Base-by-base conservation (phyloP, 2,888 invertebrate species). In the Linhomoeus sp. region DNA sequence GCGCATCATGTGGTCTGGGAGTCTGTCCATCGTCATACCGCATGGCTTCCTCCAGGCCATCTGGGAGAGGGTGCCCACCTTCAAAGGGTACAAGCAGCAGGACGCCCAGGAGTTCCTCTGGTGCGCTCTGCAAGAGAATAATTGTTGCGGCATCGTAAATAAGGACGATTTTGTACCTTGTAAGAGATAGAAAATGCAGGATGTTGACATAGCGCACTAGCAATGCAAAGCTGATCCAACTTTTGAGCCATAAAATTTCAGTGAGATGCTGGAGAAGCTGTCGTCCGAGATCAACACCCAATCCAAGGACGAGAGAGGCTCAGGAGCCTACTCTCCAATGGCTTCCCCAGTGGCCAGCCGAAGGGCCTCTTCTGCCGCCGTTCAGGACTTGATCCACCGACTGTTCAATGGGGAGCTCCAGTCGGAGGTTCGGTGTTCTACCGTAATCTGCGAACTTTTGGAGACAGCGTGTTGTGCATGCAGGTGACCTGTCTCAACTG, bases 21-120 rank as follows among this genome's bases (percentile, higher is more conserved):
- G 62, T 50, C 61, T 63, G 61, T 61, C 63, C 1, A 58, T 66
- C 50, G 65, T 66, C 47, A 65, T 64, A 49, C 66, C 66, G 2
- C 63, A 66, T 52, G 62, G 63, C 41, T 61, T 66, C 47, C 56
- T 66, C 14, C 53, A 60, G 24, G 60, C 65, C 5, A 60, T 65
- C 1, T 66, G 66, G 66, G 55, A 58, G 45, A 51, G 56, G 20
- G 64, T 66, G 26, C 66, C 66, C 2, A 56, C 57, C 50, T 66
- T 66, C 51, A 63, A 63, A 50, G 66, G 66, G 23, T 64, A 64
- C 50, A 56, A 59, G 24, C 66, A 66, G 49, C 66, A 66, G 51
- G 66, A 66, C 55, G 66, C 66, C 44, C 66, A 66, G 52, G 66
- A 66, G 50, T 66, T 66, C 50, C 51, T 66, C 9, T 61, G 64